A percentile compares a stretch with the other conserved stretches of the same genome.
These are phyloP conservation scores for Sebastes hopkinsi DNA, from an alignment of 2,797 vertebrate species.

Conservation along the genomic window DNA sequence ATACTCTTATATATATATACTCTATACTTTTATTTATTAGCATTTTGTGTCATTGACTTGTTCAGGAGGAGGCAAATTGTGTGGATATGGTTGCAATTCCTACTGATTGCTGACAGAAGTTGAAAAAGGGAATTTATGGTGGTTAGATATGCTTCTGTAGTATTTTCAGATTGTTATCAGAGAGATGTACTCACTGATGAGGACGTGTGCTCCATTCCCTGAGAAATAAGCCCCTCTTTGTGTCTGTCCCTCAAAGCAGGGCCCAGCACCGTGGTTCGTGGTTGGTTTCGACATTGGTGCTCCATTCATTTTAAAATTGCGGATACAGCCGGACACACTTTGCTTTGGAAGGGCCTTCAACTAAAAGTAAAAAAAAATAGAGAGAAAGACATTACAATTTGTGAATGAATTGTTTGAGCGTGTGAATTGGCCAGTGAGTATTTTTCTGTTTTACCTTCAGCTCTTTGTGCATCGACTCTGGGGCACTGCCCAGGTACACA, in stretches of 20 bases:
- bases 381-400: too few species aligned
- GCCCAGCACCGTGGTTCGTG: constrained; percentile 81
- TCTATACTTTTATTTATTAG: neutral
- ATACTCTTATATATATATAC: neutral
- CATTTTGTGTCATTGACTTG: neutral
- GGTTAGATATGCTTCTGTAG: neutral
- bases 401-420: neutral
- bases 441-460: constrained; percentile 68
- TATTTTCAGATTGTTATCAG: neutral
- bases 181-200: constrained; percentile 83
- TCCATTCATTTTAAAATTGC: constrained; percentile 88
- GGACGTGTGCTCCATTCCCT: constrained; percentile 84
- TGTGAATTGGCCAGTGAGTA: neutral
- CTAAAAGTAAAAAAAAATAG: constrained; percentile 42
- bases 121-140: neutral
- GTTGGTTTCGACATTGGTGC: constrained; percentile 76
- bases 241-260: constrained; percentile 84
- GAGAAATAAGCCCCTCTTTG: constrained; percentile 91
- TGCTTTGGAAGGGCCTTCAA: constrained; percentile 86
- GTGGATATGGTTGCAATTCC: neutral
- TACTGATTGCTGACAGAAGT: neutral
- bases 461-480: constrained; percentile 69
- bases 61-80: neutral
- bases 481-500: constrained; percentile 85
- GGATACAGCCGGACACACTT: constrained; percentile 90